Percentiles rank a stretch among this genome's conserved stretches.
Conservation (phyloP, 2,888 invertebrate genomes). For the Rhaphigaster nebulosa region DNA sequence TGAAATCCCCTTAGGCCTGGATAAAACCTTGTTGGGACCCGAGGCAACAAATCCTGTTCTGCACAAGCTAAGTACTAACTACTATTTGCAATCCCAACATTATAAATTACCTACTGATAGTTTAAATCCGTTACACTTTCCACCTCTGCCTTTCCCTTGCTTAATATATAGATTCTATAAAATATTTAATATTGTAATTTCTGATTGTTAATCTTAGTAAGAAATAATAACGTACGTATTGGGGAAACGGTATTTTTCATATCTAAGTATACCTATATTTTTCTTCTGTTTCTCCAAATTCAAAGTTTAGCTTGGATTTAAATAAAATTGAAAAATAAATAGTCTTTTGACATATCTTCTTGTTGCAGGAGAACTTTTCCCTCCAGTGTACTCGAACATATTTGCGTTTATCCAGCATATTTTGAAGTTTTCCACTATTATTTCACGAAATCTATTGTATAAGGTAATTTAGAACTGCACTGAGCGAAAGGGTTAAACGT, state of each 20-base stretch:
- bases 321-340: no score
- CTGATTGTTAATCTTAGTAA: background rate
- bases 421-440: no score
- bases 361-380: no score
- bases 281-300: no score
- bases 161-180: background rate
- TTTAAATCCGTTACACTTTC: background rate
- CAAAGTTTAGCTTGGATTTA: no score
- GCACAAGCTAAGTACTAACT: background rate
- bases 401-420: no score
- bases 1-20: conserved; percentile 19
- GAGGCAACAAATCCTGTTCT: conserved; percentile 14
- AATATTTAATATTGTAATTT: background rate
- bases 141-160: conserved; percentile 2
- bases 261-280: background rate
- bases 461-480: no score
- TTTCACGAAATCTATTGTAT: no score
- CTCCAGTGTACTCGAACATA: no score
- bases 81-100: conserved; percentile 25
- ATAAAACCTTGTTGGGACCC: background rate
- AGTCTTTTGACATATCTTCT: no score
- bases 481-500: no score
- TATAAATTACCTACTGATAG: conserved; percentile 42
- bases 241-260: background rate
- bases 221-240: background rate